These are phyloP conservation scores for Harpagus bidentatus DNA, from an alignment of 2,113 vertebrate species.

Conservation along the genomic window DNA sequence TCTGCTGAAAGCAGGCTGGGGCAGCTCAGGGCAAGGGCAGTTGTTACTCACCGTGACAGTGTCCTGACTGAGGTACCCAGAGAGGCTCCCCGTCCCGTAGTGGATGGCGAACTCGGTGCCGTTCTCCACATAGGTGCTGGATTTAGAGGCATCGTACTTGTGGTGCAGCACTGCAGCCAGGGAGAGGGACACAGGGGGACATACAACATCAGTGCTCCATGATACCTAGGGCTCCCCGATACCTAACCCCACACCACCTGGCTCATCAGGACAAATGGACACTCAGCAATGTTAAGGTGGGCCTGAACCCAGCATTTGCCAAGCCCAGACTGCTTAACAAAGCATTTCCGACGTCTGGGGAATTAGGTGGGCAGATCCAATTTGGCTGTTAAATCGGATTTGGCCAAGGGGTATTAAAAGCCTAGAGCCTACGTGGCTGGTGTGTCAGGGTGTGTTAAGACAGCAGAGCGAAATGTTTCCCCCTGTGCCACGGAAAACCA, in stretches of 20 bases:
- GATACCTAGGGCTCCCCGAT: accelerated
- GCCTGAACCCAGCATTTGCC: background rate
- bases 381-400: constrained; percentile 47
- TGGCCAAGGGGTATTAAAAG: constrained; percentile 17
- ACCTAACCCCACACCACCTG: background rate
- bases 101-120: constrained; percentile 88
- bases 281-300: background rate
- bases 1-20: background rate
- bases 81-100: constrained; percentile 92
- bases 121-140: constrained; percentile 87
- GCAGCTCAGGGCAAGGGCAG: background rate
- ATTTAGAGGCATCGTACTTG: constrained; percentile 88
- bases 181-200: background rate
- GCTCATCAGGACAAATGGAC: background rate
- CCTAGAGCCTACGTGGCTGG: background rate
- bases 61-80: constrained; percentile 91
- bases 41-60: constrained; percentile 65
- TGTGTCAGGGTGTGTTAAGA: background rate
- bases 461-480: background rate
- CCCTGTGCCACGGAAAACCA: background rate
- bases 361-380: constrained; percentile 51
- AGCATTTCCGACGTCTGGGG: background rate
- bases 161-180: constrained; percentile 80
- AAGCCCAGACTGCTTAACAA: background rate
- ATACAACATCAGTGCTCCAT: background rate